phyloP scores from a whole-genome alignment of 1,140 invertebrate genomes.

The Cyclina sinensis region DNA sequence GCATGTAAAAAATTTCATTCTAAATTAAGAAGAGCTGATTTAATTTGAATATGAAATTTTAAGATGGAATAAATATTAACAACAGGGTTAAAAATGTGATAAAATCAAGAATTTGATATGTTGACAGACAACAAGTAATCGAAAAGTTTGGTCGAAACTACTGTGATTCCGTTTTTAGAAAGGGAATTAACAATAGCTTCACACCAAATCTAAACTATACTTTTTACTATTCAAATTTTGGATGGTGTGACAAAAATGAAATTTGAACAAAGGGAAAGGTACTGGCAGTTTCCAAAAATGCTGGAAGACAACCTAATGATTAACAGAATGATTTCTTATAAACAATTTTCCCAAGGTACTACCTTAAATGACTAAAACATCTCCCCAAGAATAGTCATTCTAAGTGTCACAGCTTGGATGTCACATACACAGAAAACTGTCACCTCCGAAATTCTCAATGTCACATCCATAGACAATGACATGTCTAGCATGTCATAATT shows the following conservation, averaged over 20 bases:
- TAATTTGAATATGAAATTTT: neutral
- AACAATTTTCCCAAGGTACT: neutral
- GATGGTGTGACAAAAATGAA: no score
- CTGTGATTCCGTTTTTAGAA: no score
- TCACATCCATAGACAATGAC: no score
- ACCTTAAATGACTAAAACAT: no score
- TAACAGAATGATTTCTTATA: neutral
- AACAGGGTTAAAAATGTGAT: neutral
- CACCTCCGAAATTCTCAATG: no score
- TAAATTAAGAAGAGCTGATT: neutral
- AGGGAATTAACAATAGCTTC: no score
- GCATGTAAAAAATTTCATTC: slow-evolving; percentile 1
- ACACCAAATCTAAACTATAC: no score
- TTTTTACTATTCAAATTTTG: no score
- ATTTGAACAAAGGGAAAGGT: neutral
- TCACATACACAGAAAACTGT: no score
- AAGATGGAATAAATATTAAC: neutral
- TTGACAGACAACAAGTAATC: neutral
- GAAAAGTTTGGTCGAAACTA: neutral
- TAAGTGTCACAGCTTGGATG: no score
- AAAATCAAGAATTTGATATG: neutral
- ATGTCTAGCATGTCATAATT: no score
- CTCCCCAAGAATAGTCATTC: no score
- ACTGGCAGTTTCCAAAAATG: neutral
- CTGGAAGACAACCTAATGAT: neutral